phyloP scores from a whole-genome alignment of 2,888 invertebrate genomes.

The Cheilosia pagana region DNA sequence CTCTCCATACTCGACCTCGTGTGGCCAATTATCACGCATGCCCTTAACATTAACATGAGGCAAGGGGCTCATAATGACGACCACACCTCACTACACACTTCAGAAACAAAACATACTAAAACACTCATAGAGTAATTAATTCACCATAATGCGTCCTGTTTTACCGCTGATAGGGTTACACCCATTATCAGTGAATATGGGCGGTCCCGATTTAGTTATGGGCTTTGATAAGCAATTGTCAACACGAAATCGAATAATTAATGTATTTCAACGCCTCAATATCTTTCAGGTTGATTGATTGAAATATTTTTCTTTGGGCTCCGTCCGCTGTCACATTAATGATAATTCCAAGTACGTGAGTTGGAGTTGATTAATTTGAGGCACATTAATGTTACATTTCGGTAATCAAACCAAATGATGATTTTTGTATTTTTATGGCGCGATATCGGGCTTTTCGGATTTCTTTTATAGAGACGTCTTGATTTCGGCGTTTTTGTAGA shows the following conservation, averaged over 20 bases:
- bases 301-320: conserved; percentile 2
- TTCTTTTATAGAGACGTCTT: too few relatives aligned
- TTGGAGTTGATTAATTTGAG: background rate
- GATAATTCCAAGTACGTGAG: background rate
- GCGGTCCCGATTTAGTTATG: conserved; percentile 28
- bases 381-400: background rate
- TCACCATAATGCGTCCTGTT: conserved; percentile 1
- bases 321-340: background rate
- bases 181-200: conserved; percentile 37
- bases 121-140: conserved; percentile 27
- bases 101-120: background rate
- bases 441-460: too few relatives aligned
- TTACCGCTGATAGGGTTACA: conserved; percentile 37
- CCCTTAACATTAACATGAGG: too few relatives aligned
- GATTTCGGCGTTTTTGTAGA: too few relatives aligned
- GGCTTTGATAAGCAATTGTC: conserved; percentile 48
- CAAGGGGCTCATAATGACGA: too few relatives aligned
- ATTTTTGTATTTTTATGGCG: too few relatives aligned
- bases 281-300: conserved; percentile 35
- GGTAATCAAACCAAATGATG: too few relatives aligned
- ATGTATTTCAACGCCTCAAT: conserved; percentile 48
- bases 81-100: too few relatives aligned
- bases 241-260: conserved; percentile 41
- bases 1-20: too few relatives aligned
- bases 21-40: too few relatives aligned